Evolutionary conservation across 2,113 vertebrate genomes (phyloP), one percentile per base, ranked within the genome.

Genomic region (Myotis brandtii): DNA sequence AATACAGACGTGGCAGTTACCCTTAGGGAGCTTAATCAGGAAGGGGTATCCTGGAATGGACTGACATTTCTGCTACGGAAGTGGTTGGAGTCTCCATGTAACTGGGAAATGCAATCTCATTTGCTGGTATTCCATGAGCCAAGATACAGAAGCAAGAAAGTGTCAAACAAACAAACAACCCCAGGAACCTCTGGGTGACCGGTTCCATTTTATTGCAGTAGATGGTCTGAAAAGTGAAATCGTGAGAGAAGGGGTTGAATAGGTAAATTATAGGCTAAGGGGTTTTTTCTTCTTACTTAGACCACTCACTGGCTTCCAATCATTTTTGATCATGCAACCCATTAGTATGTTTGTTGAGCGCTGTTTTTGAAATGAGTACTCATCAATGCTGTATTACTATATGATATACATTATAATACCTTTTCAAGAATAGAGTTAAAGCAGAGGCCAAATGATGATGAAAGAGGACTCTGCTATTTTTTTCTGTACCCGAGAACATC

Each of bases 121-220:
- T 64, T 83, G 48, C 30, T 66, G 50, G 5, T 69, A 21, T 91
- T 82, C 37, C 20, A 62, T 5, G 21, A 48, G 43, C 56, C 69
- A 34, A 92, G 76, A 91, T 20, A 52, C 73, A 92, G 23, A 66
- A 76, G 72, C 14, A n/a, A 83, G 93, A 67, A 81, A n/a, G 9
- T 21, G 8, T 75, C 88, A 89, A 27, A 54, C 50, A 48, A 30
- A 7, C 18, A 76, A 20, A 12, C 62, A 23, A 27, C 9, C 32
- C 50, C 32, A 6, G 30, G 64, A 11, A 25, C 43, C 34, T 64
- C 7, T 75, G n/a, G 75, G 10, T 75, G 59, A 46, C 40, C 8
- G 37, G n/a, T 37, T 50, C 7, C 27, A 30, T 54, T 72, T 91
- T 4, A 34, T 40, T 32, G 16, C 30, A 52, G 30, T 11, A 5